Conservation (phyloP, 2,797 vertebrate species). For the Mycteria americana region DNA sequence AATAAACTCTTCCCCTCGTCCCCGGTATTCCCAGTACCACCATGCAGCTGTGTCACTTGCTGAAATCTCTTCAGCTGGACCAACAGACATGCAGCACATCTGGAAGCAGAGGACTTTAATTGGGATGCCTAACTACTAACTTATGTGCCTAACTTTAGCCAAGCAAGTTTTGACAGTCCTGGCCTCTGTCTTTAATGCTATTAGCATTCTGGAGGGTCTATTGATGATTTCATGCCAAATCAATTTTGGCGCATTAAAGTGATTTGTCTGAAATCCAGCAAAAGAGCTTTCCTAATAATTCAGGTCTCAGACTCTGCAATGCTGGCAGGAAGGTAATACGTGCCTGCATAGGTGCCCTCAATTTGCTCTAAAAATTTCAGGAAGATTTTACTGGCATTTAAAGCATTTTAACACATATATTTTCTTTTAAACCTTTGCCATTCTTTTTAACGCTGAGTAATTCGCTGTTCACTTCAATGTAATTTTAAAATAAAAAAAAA, state of each 20-base stretch:
- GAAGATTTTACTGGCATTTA: slow-evolving; percentile 2
- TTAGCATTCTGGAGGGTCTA: slow-evolving; percentile 49
- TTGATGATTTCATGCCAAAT: slow-evolving; percentile 54
- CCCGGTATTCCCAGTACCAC: too few species aligned
- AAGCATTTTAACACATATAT: background rate
- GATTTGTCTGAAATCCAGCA: slow-evolving; percentile 64
- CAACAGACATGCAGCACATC: background rate
- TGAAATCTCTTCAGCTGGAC: background rate
- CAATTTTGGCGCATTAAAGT: slow-evolving; percentile 57
- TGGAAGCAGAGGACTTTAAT: background rate
- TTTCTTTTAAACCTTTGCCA: background rate
- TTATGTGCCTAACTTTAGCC: background rate
- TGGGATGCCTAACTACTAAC: background rate
- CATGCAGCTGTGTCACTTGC: background rate
- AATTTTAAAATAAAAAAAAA: background rate
- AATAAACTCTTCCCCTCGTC: background rate
- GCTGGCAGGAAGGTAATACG: background rate
- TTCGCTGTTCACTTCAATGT: background rate
- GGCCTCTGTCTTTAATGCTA: slow-evolving; percentile 14
- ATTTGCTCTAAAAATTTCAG: background rate
- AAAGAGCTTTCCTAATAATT: slow-evolving; percentile 61
- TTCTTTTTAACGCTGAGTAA: background rate
- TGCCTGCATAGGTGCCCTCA: background rate
- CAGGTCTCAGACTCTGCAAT: background rate
- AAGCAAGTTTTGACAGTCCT: slow-evolving; percentile 24